These are phyloP conservation scores for Cranoglanis bouderius DNA, from an alignment of 2,113 vertebrate species.

Conservation along the genomic window DNA sequence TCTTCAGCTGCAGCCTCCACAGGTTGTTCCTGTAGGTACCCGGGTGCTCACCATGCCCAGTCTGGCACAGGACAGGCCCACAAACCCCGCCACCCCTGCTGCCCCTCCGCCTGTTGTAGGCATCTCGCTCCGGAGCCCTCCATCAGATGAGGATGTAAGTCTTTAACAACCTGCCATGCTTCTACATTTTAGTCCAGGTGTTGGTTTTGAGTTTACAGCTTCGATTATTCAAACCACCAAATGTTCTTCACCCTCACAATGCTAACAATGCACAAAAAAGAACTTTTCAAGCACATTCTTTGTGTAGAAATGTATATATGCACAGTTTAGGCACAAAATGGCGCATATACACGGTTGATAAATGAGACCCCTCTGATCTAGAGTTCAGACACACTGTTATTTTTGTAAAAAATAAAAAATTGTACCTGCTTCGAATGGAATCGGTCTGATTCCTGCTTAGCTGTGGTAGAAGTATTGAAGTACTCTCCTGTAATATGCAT, in stretches of 20 bases:
- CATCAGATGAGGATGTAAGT: slow-evolving; percentile 75
- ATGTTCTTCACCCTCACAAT: neutral
- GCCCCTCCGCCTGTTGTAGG: slow-evolving; percentile 59
- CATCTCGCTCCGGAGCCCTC: slow-evolving; percentile 57
- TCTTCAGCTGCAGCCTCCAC: slow-evolving; percentile 81
- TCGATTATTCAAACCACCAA: neutral
- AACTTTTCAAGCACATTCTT: neutral
- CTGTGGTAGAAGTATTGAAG: neutral
- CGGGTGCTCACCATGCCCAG: slow-evolving; percentile 72
- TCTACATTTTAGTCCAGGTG: neutral
- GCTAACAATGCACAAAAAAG: neutral
- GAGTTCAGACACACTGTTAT: too few relatives aligned
- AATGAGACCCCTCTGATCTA: too few relatives aligned
- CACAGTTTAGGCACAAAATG: too few relatives aligned
- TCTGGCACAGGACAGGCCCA: slow-evolving; percentile 67
- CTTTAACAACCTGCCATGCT: neutral
- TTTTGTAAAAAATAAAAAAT: too few relatives aligned
- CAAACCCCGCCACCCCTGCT: slow-evolving; percentile 65
- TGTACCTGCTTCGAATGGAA: neutral
- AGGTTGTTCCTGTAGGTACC: slow-evolving; percentile 63
- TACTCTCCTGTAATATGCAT: neutral
- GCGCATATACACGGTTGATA: too few relatives aligned
- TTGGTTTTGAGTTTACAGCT: neutral
- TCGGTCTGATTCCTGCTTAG: neutral
- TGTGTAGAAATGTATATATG: neutral